phyloP scores from a whole-genome alignment of 2,888 invertebrate species.

The Tryphoninae sp. region DNA sequence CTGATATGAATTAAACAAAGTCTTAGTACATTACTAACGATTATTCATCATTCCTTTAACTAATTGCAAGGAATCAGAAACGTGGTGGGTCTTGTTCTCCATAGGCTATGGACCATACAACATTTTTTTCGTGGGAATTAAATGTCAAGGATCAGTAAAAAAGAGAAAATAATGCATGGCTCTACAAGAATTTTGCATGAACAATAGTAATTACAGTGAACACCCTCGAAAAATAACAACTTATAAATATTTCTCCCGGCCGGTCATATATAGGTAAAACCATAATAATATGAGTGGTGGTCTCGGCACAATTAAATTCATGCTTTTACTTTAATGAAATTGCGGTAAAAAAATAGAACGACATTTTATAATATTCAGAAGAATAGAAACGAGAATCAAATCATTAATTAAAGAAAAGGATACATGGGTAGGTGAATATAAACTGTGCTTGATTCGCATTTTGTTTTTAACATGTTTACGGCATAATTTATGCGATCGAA shows the following conservation, averaged over 20 bases:
- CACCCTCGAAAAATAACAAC: not conserved
- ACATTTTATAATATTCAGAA: conserved; percentile 30
- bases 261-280: not conserved
- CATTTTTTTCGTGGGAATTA: not conserved
- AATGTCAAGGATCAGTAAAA: conserved; percentile 41
- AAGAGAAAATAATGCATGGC: not conserved
- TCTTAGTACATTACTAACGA: not conserved
- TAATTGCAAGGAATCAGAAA: not conserved
- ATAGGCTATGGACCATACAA: too few species aligned
- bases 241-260: not conserved
- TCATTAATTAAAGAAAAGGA: too few species aligned
- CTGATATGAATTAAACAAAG: not conserved
- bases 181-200: not conserved
- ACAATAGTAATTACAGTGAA: not conserved
- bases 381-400: too few species aligned
- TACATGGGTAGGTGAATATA: too few species aligned
- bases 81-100: not conserved
- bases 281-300: not conserved
- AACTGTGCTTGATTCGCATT: too few species aligned
- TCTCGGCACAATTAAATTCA: not conserved
- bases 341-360: not conserved
- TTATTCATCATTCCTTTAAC: not conserved
- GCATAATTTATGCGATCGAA: too few species aligned
- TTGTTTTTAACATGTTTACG: too few species aligned
- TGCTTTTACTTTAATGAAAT: not conserved